Base-by-base conservation (phyloP, 2,888 invertebrate species). In the Hoplodrina ambigua region DNA sequence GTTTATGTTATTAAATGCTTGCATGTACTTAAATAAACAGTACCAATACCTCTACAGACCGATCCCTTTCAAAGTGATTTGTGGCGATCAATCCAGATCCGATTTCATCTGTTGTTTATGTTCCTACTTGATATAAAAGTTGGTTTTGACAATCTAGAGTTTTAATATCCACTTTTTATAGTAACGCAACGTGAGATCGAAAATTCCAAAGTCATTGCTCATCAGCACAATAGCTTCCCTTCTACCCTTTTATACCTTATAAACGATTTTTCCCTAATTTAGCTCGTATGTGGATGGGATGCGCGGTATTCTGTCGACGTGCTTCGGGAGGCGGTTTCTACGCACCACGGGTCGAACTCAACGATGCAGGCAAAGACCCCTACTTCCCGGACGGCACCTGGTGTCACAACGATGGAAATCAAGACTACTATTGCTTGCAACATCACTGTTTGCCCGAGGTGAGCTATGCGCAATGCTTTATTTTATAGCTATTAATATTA, bases 351-450 rank as follows among this genome's bases (percentile, higher is more conserved):
- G 95, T 97, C 17, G 98, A 98, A 91, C 95, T 98, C 62, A 97
- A 98, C 88, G 97, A 97, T 89, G 96, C 97, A 50, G 97, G 97
- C 10, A 93, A 97, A 46, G 97, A 97, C 85, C 97, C 97, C 0
- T 97, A 97, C 91, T 97, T 98, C 87, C 98, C 98, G 0, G 98
- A 98, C 92, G 98, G 98, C 17, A 98, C 98, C 4, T 97, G 97
- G 97, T 98, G 98, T 88, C 97, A 98, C 89, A 95, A 96, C 85
- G 97, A 97, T 83, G 96, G 96, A 56, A 92, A 93, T 20, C 94
- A 96, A 72, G 96, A 98, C 90, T 97, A 97, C 93, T 98, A 96
- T 89, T 98, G 98, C 85, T 93, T 97, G 65, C 97, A 97, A 82
- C 97, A 98, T 89, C 97, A 97, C 84, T 98, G 98, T 89, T 91